Evolutionary conservation across 2,797 vertebrate species (phyloP), one percentile per base, ranked within the genome.

Genomic region (Distichodus sexfasciatus): DNA sequence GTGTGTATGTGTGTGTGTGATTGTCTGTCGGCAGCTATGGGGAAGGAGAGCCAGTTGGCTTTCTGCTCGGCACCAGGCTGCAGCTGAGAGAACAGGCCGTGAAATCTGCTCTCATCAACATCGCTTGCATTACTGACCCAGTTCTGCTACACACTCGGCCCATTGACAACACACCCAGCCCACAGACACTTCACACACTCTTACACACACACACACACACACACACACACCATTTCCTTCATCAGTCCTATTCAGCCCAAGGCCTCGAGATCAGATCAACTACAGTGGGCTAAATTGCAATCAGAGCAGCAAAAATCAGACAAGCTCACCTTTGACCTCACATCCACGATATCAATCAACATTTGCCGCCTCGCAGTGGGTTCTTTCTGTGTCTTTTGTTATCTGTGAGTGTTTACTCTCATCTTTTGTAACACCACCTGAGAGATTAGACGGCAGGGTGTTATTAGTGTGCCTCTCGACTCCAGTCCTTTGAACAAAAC

Each of bases 71-170:
- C 33, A 29, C 69, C 19, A 23, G 23, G 66, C 79, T 66, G 79
- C 84, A 83, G 87, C 84, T 88, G 83, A 88, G 77, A 74, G 60
- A 79, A 80, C 69, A 74, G 80, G 66, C 50, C 84, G 57, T 72
- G 71, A 78, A 68, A 85, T 70, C 81, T 75, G 70, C 74, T 70
- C 41, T 75, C 81, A 73, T 86, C 80, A 75, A 84, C 84, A 87
- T 84, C 81, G 74, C 76, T 84, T 85, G 79, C 60, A 76, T 82
- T 74, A 81, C 76, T 85, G 86, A 87, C 86, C 85, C 79, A 87
- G 55, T 86, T 86, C 81, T 76, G 79, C 74, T 65, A 76, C 76
- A 78, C 71, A 60, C 65, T 82, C 79, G 80, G 78, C 80, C 66
- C 80, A 80, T 87, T 86, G 82, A 71, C 74, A 78, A 81, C 65